These are phyloP conservation scores for Opisthograptis luteolata DNA, from an alignment of 2,888 invertebrate genomes.

Conservation along the genomic window DNA sequence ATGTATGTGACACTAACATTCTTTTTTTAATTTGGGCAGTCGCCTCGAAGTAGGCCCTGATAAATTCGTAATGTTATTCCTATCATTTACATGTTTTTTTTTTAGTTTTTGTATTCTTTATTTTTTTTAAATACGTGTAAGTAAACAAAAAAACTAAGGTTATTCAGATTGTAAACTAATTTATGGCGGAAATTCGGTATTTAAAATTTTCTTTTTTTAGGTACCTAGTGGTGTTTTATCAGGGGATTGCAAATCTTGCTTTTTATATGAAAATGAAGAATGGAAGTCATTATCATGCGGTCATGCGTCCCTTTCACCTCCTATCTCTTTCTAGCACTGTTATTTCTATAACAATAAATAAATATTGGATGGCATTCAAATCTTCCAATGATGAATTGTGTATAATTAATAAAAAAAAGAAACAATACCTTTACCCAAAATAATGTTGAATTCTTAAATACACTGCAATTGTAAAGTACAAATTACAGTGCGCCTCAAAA, in stretches of 20 bases:
- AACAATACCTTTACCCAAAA: constrained; percentile 73
- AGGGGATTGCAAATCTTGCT: constrained; percentile 7
- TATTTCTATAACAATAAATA: neutral
- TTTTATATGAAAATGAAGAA: constrained; percentile 5
- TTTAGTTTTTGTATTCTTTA: too few species aligned
- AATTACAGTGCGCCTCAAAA: constrained; percentile 26
- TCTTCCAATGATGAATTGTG: constrained; percentile 45
- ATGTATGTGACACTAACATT: too few species aligned
- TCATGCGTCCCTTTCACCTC: constrained; percentile 33
- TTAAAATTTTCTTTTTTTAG: too few species aligned
- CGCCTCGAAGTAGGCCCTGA: too few species aligned
- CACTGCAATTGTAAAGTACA: constrained; percentile 35
- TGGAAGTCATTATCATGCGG: constrained; percentile 22
- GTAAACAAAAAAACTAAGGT: too few species aligned
- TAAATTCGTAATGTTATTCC: too few species aligned
- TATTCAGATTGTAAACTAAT: too few species aligned
- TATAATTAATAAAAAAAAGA: constrained; percentile 56
- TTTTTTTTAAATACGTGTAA: too few species aligned
- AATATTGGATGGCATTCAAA: constrained; percentile 2
- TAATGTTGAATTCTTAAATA: constrained; percentile 53
- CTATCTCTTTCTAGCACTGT: constrained; percentile 9
- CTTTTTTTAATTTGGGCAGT: too few species aligned
- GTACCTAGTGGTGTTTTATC: too few species aligned
- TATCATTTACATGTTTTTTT: too few species aligned
- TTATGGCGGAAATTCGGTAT: too few species aligned